A percentile compares a stretch with the other conserved stretches of the same genome.
Conservation (phyloP, 2,113 vertebrate species). For the Stegastes partitus region DNA sequence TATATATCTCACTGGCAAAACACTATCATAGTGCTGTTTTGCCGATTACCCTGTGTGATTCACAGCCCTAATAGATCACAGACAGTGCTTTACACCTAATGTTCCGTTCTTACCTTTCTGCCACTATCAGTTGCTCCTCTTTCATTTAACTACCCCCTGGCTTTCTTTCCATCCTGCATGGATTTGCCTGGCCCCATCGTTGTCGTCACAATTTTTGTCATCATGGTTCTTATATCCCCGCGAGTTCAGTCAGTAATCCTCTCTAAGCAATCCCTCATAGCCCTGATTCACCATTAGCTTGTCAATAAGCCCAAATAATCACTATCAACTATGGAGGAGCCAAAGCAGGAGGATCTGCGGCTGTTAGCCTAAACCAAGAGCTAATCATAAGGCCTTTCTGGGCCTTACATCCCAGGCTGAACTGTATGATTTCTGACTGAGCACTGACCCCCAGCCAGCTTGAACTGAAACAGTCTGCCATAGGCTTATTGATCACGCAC, state of each 20-base stretch:
- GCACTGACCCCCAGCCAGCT: conserved; percentile 46
- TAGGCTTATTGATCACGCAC: conserved; percentile 75
- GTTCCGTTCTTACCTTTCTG: no score
- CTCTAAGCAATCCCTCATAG: conserved; percentile 72
- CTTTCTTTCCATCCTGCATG: conserved; percentile 26
- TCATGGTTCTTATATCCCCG: conserved; percentile 50
- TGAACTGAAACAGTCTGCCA: conserved; percentile 54
- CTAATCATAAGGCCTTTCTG: conserved; percentile 48
- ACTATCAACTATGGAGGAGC: conserved; percentile 58
- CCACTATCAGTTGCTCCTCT: not conserved
- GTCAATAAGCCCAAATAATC: conserved; percentile 78
- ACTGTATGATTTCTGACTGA: conserved; percentile 57
- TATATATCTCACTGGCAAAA: not conserved
- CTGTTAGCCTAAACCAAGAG: conserved; percentile 50
- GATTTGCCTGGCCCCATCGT: conserved; percentile 59
- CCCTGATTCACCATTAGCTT: conserved; percentile 70
- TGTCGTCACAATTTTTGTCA: conserved; percentile 32
- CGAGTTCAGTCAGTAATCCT: conserved; percentile 67
- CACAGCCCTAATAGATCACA: not conserved
- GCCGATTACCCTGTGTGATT: not conserved
- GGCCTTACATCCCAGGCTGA: conserved; percentile 43
- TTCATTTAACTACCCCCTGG: conserved; percentile 7
- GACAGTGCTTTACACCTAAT: not conserved
- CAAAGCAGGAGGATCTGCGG: conserved; percentile 62
- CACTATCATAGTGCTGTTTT: not conserved